Conservation (phyloP, 2,888 invertebrate species). For the Chloromyia formosa region DNA sequence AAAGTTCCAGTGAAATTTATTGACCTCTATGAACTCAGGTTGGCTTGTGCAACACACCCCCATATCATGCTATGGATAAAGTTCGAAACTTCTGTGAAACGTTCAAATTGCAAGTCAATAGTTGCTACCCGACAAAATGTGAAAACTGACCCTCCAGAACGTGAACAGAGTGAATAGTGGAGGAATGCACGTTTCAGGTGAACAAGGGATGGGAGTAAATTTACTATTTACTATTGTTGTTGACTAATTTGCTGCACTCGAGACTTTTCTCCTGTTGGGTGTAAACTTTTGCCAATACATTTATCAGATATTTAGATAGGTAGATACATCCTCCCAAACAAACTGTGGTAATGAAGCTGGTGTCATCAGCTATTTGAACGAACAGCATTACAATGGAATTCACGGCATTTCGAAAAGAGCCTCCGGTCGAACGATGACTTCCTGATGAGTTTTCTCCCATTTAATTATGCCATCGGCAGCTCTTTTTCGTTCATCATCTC, state of each 20-base stretch:
- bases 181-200: no score
- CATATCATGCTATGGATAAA: neutral
- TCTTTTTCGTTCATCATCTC: conserved; percentile 41
- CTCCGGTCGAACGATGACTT: conserved; percentile 29
- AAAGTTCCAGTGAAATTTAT: conserved; percentile 32
- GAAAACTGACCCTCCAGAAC: conserved; percentile 16
- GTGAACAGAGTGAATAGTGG: conserved; percentile 8
- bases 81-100: no score
- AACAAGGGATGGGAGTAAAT: no score
- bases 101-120: no score
- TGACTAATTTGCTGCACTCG: no score
- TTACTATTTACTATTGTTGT: no score
- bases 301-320: no score
- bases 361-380: conserved; percentile 25
- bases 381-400: conserved; percentile 18
- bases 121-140: neutral
- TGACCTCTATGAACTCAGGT: conserved; percentile 22
- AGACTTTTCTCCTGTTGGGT: no score
- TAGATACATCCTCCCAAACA: no score
- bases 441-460: conserved; percentile 43
- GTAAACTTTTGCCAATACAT: no score
- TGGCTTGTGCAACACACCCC: conserved; percentile 30
- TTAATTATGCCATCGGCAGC: conserved; percentile 44
- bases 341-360: neutral
- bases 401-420: conserved; percentile 12